A percentile compares a stretch with the other conserved stretches of the same genome.
Conservation (phyloP, 2,113 vertebrate genomes). For the Sturnira hondurensis region DNA sequence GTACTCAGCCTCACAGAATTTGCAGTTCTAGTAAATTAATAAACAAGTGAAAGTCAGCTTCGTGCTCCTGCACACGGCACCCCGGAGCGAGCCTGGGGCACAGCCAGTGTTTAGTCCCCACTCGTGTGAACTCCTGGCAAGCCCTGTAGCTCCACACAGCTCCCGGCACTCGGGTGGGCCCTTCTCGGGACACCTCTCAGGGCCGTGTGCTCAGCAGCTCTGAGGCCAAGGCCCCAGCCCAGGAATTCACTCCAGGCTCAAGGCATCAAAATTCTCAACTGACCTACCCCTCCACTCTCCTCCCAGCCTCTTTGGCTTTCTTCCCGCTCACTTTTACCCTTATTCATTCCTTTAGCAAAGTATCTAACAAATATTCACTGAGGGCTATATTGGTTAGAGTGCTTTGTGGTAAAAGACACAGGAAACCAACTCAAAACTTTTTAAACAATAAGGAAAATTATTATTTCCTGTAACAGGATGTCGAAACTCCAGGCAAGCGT, state of each 20-base stretch:
- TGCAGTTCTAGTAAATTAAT: not conserved
- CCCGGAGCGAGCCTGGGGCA: not conserved
- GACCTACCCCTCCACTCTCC: not conserved
- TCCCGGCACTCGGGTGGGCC: accelerated
- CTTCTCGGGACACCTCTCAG: no score
- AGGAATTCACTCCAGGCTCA: not conserved
- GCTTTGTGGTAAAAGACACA: not conserved
- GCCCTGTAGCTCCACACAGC: accelerated
- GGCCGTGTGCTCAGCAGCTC: not conserved
- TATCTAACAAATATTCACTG: not conserved
- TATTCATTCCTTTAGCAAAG: not conserved
- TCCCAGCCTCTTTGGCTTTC: not conserved
- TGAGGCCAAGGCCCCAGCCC: not conserved
- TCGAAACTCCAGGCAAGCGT: not conserved
- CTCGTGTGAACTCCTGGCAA: not conserved
- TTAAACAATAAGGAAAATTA: not conserved
- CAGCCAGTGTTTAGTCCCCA: not conserved
- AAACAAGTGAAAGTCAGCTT: not conserved
- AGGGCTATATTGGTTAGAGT: not conserved
- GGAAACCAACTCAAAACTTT: not conserved
- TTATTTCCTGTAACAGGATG: not conserved
- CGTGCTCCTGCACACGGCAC: not conserved
- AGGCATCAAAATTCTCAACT: no score
- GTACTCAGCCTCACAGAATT: not conserved
- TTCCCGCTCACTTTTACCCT: not conserved